Conservation (phyloP, 2,113 vertebrate species). For the Choloepus hoffmanni region DNA sequence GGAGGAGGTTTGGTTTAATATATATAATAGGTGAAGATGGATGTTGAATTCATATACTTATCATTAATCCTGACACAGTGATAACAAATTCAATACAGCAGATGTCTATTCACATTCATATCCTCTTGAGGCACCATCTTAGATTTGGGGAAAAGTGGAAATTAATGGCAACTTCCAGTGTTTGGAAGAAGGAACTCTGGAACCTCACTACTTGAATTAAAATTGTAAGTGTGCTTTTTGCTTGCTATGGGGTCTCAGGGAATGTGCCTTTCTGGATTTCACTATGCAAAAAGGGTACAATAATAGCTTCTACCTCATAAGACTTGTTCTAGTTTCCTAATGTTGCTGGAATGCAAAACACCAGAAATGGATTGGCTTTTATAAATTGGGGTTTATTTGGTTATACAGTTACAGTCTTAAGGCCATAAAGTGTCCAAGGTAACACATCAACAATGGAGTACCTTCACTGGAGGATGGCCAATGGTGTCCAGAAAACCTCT, state of each 20-base stretch:
- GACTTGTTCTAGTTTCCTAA: no score
- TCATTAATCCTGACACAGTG: neutral
- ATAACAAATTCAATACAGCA: neutral
- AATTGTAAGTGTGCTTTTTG: neutral
- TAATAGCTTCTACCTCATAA: no score
- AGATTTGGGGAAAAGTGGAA: no score
- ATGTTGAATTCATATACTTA: neutral
- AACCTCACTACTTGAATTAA: accelerated
- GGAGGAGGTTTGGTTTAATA: neutral
- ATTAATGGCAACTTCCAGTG: accelerated
- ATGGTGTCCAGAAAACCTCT: no score
- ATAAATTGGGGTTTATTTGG: no score
- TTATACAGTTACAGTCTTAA: no score
- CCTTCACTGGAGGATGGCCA: no score
- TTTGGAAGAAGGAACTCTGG: neutral
- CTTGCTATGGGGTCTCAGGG: accelerated
- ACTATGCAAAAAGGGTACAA: no score
- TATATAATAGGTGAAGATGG: neutral
- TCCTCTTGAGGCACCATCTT: accelerated
- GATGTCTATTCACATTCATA: accelerated
- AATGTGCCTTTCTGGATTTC: accelerated
- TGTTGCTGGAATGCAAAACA: no score
- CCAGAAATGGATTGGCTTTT: no score
- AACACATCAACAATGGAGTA: no score
- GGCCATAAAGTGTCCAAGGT: no score